Percentiles rank a stretch among this genome's conserved stretches.
Evolutionary conservation across 2,888 invertebrate species (phyloP).

Genomic region (Drosophila vallismaia): DNA sequence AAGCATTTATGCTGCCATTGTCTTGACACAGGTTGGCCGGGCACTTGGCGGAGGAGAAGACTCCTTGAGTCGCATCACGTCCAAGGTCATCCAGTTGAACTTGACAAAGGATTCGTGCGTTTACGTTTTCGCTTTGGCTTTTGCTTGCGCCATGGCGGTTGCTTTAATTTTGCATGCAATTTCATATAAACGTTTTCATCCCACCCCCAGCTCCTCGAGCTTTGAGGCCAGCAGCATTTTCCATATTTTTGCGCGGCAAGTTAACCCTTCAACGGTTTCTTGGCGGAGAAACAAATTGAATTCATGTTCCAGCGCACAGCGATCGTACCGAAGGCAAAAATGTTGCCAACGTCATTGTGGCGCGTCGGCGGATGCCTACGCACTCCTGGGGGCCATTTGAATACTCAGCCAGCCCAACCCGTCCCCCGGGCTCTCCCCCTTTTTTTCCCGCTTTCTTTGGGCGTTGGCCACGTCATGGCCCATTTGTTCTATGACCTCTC

Average conservation of each 20-base stretch:
- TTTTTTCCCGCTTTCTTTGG: background rate
- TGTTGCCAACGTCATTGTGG: conserved; percentile 52
- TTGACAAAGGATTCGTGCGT: conserved; percentile 47
- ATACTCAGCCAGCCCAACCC: background rate
- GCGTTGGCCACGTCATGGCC: conserved; percentile 33
- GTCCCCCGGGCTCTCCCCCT: background rate
- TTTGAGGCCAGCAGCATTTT: conserved; percentile 40
- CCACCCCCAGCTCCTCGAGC: conserved; percentile 11
- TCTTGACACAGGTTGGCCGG: conserved; percentile 35
- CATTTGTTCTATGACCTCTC: conserved; percentile 41
- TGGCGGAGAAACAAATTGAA: conserved; percentile 53
- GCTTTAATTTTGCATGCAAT: conserved; percentile 56
- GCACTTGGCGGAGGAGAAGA: conserved; percentile 36
- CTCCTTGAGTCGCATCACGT: conserved; percentile 30
- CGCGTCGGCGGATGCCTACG: conserved; percentile 37
- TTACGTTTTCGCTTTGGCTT: background rate
- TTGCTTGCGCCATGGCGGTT: conserved; percentile 15
- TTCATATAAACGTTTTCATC: conserved; percentile 30
- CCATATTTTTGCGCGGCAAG: conserved; percentile 42
- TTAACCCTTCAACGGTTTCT: conserved; percentile 27
- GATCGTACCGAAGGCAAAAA: conserved; percentile 17
- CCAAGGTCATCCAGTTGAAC: conserved; percentile 69
- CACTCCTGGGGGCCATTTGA: conserved; percentile 17
- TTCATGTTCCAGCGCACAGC: conserved; percentile 37
- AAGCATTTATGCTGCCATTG: conserved; percentile 73